Conservation (phyloP, 2,888 invertebrate genomes). For the Trisateles emortualis region DNA sequence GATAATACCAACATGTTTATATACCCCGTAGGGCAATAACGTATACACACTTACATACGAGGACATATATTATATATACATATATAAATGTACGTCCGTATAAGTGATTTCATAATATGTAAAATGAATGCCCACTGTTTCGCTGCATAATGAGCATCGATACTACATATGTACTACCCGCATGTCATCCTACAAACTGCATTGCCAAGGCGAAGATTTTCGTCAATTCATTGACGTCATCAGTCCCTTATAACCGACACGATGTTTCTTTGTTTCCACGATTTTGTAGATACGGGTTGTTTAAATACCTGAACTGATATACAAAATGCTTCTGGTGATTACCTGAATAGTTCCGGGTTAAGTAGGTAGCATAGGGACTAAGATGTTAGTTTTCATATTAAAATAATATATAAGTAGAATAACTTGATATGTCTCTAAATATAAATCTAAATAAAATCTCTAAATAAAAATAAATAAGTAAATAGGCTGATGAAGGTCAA, state of each 20-base stretch:
- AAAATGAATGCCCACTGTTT: conserved; percentile 1
- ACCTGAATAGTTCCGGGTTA: no score
- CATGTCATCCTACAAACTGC: conserved; percentile 33
- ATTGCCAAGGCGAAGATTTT: conserved; percentile 50
- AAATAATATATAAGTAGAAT: no score
- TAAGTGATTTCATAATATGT: conserved; percentile 5
- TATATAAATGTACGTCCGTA: not conserved
- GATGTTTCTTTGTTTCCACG: conserved; percentile 2
- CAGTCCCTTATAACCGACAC: conserved; percentile 18
- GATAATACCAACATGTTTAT: no score
- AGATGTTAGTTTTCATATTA: no score
- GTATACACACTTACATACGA: not conserved
- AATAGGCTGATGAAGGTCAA: no score
- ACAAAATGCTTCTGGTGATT: no score
- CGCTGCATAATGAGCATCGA: conserved; percentile 20
- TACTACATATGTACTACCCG: conserved; percentile 28
- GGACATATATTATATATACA: not conserved
- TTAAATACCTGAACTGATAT: not conserved
- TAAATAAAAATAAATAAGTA: no score
- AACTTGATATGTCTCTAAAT: no score
- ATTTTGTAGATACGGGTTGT: conserved; percentile 9
- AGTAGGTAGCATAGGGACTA: no score
- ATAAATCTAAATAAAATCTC: no score
- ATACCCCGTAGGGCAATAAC: no score
- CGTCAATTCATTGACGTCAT: conserved; percentile 47